Base-by-base conservation (phyloP, 2,113 vertebrate species). In the Todiramphus chloris region DNA sequence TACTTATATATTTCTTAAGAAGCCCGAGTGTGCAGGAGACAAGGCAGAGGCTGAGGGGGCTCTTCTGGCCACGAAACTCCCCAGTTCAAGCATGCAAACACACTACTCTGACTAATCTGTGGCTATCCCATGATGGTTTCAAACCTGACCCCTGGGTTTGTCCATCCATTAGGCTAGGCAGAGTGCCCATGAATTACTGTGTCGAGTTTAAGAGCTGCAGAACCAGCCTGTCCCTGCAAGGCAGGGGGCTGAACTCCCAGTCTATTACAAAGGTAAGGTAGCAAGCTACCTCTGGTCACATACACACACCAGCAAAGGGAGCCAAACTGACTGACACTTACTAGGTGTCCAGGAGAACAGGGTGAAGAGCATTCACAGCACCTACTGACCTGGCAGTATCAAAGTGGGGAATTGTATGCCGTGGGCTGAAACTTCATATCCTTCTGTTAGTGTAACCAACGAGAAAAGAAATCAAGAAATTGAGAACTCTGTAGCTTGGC, bases 101-200 rank as follows among this genome's bases (percentile, higher is more conserved):
- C 30, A 8, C 13, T 16, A 53, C 35, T 60, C 20, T 5, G 7
- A 63, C 24, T 35, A 17, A 81, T 13, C 43, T 24, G 39, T 13
- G 16, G 27, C 39, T 46, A 77, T 4, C 37, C 51, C 48, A 60
- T 0, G 2, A 59, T 0, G 1, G 35, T 30, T 74, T 48, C 62
- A 72, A n/a, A 91, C 43, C 16, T 24, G 44, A 59, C 24, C 51
- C 9, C 8, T 2, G 7, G 3, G 11, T 44, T 1, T 44, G 10
- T 1, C 17, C 0, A 1, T 21, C 41, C 18, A 27, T 6, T 10
- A 60, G 58, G 48, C 16, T 2, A 23, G 24, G 59, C 41, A 53
- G 25, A 43, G 13, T 13, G 66, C 1, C 0, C 0, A 31, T 1
- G 8, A 87, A 46, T 2, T 11, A 23, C 60, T 30, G 28, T 0